These are phyloP conservation scores for Sturmia bella DNA, from an alignment of 2,888 invertebrate species.

Conservation along the genomic window DNA sequence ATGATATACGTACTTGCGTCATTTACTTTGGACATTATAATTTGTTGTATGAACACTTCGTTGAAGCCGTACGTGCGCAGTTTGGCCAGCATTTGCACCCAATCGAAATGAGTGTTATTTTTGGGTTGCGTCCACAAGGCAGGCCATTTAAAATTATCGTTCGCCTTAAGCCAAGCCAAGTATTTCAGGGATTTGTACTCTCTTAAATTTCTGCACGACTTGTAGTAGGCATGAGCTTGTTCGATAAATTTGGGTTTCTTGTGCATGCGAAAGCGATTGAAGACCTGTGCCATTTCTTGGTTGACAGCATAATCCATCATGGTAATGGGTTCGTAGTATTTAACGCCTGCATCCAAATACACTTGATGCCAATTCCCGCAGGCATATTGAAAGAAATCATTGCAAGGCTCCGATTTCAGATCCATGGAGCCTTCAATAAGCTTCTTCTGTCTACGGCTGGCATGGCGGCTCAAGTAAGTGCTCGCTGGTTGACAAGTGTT, in stretches of 20 bases:
- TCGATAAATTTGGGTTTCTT: constrained; percentile 54
- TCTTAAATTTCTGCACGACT: constrained; percentile 57
- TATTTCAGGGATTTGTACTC: constrained; percentile 56
- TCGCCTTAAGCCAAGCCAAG: constrained; percentile 58
- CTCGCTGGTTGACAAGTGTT: neutral
- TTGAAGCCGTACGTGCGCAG: constrained; percentile 71
- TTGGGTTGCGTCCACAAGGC: constrained; percentile 38
- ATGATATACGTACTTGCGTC: constrained; percentile 50
- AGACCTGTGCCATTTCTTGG: constrained; percentile 45
- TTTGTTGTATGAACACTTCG: constrained; percentile 70
- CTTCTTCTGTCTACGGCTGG: constrained; percentile 40
- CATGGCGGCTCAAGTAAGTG: neutral
- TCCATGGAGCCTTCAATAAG: constrained; percentile 65
- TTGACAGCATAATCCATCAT: constrained; percentile 67
- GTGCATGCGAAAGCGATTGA: constrained; percentile 48
- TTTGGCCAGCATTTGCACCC: constrained; percentile 69
- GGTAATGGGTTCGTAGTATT: constrained; percentile 65
- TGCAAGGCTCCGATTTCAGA: constrained; percentile 63
- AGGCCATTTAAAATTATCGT: constrained; percentile 68
- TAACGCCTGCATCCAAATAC: constrained; percentile 3
- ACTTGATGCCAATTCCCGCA: constrained; percentile 70
- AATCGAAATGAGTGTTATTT: constrained; percentile 54
- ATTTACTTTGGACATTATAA: constrained; percentile 52
- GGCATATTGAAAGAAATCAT: constrained; percentile 68
- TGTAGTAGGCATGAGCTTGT: constrained; percentile 58